Evolutionary conservation across 2,797 vertebrate genomes (phyloP).

Genomic region (Liparis tanakae): DNA sequence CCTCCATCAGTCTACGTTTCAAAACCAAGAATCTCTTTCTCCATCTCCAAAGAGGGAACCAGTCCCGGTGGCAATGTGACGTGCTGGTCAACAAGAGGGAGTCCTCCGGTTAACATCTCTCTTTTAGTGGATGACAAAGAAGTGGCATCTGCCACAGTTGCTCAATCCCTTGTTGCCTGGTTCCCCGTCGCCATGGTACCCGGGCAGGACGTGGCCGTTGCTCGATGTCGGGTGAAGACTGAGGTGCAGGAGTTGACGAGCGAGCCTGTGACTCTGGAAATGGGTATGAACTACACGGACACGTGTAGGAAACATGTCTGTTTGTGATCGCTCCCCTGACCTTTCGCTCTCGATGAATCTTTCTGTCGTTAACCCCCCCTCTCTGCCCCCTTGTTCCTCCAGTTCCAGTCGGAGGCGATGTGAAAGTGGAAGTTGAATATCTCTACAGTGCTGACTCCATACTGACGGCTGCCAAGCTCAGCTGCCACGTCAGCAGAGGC

Average conservation of each 20-base stretch:
- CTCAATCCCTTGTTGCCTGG: conserved; percentile 59
- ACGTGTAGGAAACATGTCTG: not conserved
- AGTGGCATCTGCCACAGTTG: conserved; percentile 27
- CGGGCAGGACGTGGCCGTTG: conserved; percentile 67
- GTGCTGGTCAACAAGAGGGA: conserved; percentile 76
- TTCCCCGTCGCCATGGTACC: conserved; percentile 69
- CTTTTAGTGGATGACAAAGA: conserved; percentile 63
- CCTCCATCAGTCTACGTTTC: conserved; percentile 70
- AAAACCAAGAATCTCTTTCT: conserved; percentile 74
- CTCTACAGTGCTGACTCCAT: conserved; percentile 66
- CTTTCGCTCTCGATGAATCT: not conserved
- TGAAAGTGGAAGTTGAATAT: conserved; percentile 74
- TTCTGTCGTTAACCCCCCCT: not conserved
- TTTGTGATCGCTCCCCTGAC: not conserved
- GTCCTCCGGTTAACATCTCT: conserved; percentile 72
- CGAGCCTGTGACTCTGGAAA: conserved; percentile 71
- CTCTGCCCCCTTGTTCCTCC: not conserved
- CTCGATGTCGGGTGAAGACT: conserved; percentile 68
- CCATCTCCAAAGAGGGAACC: conserved; percentile 60
- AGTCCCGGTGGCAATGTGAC: conserved; percentile 72
- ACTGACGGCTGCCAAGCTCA: conserved; percentile 59
- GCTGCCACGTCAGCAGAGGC: conserved; percentile 72
- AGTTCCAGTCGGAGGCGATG: conserved; percentile 79
- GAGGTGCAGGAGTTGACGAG: conserved; percentile 73
- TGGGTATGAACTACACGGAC: conserved; percentile 71